Conservation (phyloP, 2,888 invertebrate genomes). For the Euplagia quadripunctaria region DNA sequence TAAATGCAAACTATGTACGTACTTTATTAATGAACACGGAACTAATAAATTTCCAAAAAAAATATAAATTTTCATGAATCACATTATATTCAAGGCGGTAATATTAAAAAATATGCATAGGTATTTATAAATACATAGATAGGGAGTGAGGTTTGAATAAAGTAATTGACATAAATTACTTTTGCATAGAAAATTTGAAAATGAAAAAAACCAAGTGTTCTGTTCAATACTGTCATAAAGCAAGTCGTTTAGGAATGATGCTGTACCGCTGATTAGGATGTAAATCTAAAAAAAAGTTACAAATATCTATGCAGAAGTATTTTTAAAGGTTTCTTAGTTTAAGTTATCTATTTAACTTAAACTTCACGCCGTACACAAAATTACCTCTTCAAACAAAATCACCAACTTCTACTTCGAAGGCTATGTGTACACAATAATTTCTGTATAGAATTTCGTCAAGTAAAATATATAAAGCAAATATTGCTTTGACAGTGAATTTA, state of each 20-base stretch:
- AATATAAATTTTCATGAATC: background rate
- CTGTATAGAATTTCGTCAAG: background rate
- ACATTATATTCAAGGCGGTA: background rate
- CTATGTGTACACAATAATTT: constrained; percentile 1
- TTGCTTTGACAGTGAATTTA: constrained; percentile 16
- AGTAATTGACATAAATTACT: background rate
- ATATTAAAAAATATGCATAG: background rate
- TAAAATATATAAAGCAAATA: constrained; percentile 4
- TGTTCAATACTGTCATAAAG: background rate
- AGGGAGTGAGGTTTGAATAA: background rate
- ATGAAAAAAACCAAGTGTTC: background rate
- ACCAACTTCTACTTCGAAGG: background rate
- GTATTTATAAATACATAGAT: background rate
- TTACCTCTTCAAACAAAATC: background rate
- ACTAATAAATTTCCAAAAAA: background rate
- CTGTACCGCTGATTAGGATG: background rate
- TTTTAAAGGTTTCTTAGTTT: background rate
- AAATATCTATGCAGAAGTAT: background rate
- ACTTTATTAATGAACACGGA: background rate
- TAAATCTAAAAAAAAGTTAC: background rate
- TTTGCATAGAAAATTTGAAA: background rate
- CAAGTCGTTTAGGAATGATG: background rate
- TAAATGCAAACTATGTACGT: background rate
- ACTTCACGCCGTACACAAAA: background rate
- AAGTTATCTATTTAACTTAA: background rate